Evolutionary conservation across 2,113 vertebrate species (phyloP), one percentile per base, ranked within the genome.

Genomic region (Ictalurus furcatus): DNA sequence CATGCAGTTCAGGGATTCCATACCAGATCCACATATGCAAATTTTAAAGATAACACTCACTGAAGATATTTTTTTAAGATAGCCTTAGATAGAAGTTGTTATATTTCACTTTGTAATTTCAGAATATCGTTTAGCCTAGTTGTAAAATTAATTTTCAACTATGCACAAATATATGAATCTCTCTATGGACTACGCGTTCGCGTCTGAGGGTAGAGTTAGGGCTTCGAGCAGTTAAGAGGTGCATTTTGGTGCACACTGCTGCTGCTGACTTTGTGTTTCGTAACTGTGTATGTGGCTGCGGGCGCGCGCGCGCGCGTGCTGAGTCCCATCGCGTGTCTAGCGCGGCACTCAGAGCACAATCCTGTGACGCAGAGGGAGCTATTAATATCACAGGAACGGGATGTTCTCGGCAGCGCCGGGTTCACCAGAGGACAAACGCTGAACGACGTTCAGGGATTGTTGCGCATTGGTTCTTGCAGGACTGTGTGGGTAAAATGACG

Each of bases 381-480:
- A 97, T 96, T 96, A 96, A 96, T 96, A 97, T 94, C 94, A 56
- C 93, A 84, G 92, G 95, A 95, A 95, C 94, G 92, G 96, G 94
- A 96, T 95, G 94, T 95, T 94, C 95, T 93, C 91, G 82, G 89
- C 92, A n/a, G 92, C 92, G 89, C 91, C 37, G 94, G 96, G 96
- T 89, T 96, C 96, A 94, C 88, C 83, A 86, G 89, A 92, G 95
- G 95, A 94, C 92, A 95, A 93, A 92, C 91, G 59, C 73, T 87
- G 81, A 74, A 84, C 87, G 63, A 74, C 83, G 67, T 78, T 52
- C 85, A 16, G n/a, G 44, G 30, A 81, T 61, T 90, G 79, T 61
- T 69, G 71, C 84, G 58, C 71, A 73, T 16, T 48, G 54, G 52
- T 34, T 54, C 56, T 56, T 56, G n/a, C n/a, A 52, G 74, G 12